Evolutionary conservation across 35 echinoderm and acorn worm genomes (phyloP), one percentile per base, ranked within the genome.

Genomic region (Chiridota heheva): DNA sequence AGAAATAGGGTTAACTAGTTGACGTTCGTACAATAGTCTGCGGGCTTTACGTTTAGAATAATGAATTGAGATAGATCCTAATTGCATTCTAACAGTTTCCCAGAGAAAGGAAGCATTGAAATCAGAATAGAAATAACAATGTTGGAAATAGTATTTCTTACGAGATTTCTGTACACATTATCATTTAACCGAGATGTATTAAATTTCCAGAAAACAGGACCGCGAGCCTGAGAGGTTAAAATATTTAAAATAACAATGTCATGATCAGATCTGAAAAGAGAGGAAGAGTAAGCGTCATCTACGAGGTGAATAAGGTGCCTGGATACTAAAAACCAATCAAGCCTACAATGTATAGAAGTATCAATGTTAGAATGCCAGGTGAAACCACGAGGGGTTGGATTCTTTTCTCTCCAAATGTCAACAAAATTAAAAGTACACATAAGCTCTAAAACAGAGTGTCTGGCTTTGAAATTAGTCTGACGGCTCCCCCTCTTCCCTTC

Each of bases 241-340:
- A 42, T 6, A 5, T 40, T 27, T 2, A 42, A 10, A 42, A 6
- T 27, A 46, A 72, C 4, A 42, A 72, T 46, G 33, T 40, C 36
- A 44, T 46, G 40, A 22, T 72, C 69, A 44, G 69, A 47, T 25
- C 49, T 17, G 27, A 72, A 41, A 25, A 40, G 3, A 27, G 69
- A 24, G 10, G n/a, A 46, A 20, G 30, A 27, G 1, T 36, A 42
- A 36, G 20, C 13, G 15, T 25, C 30, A 42, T 27, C 7, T 27
- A 72, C 69, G 2, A 22, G 3, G n/a, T 4, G 1, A 4, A 30
- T 26, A 42, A 42, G 37, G 27, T 42, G n/a, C 33, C 24, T 22
- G 41, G 69, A 46, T 27, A 46, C 27, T 15, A 72, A 44, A 33
- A 63, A 72, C 44, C 44, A 72, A 72, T 20, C 67, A 5, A 71